phyloP scores from a whole-genome alignment of 2,888 invertebrate genomes.

The Rambutsinella grinnellia region DNA sequence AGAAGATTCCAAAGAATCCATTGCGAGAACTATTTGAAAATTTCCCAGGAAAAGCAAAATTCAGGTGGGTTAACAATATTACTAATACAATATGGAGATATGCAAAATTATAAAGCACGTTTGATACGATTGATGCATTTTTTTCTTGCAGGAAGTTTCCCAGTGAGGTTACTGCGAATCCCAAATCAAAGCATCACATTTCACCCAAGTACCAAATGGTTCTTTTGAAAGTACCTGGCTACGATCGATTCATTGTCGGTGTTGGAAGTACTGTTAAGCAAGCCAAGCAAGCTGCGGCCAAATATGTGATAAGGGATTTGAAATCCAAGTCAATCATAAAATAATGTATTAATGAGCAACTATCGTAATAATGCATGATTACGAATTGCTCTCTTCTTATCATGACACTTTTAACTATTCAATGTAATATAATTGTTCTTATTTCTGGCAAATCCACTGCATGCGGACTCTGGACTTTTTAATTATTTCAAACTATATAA shows the following conservation, averaged over 20 bases:
- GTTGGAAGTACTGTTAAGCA: conserved; percentile 44
- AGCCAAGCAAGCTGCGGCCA: conserved; percentile 57
- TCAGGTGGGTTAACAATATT: conserved; percentile 72
- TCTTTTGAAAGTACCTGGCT: conserved; percentile 15
- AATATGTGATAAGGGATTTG: conserved; percentile 42
- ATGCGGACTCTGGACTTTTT: too few species aligned
- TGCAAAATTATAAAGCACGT: neutral
- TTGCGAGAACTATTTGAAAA: conserved; percentile 89
- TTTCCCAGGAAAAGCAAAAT: conserved; percentile 79
- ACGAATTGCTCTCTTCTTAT: too few species aligned
- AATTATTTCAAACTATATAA: too few species aligned
- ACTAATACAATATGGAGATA: too few species aligned
- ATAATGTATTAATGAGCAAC: too few species aligned
- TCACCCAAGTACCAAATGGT: conserved; percentile 7
- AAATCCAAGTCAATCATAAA: too few species aligned
- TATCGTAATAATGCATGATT: too few species aligned
- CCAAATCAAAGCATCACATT: conserved; percentile 10
- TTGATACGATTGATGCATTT: too few species aligned
- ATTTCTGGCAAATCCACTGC: too few species aligned
- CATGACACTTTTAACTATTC: too few species aligned
- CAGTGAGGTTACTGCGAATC: neutral
- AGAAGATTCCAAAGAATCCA: conserved; percentile 88
- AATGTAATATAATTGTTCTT: too few species aligned
- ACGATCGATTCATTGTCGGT: conserved; percentile 12
- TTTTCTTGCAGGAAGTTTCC: conserved; percentile 6